These are phyloP conservation scores for Drosophila tripunctata DNA, from an alignment of 2,888 invertebrate species.

Conservation along the genomic window DNA sequence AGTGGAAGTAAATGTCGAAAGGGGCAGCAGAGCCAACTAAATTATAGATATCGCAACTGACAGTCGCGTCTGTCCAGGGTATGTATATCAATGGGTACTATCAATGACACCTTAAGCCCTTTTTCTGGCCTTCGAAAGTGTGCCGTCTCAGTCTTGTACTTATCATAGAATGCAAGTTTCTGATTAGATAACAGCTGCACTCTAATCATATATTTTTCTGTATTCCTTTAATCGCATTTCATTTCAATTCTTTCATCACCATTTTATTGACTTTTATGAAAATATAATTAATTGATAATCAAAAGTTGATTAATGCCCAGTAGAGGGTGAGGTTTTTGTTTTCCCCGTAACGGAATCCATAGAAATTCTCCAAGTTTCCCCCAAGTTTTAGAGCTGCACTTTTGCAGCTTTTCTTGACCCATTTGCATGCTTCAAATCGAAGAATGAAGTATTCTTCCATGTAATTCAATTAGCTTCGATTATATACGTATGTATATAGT, in stretches of 20 bases:
- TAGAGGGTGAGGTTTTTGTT: background rate
- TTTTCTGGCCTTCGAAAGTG: conserved; percentile 43
- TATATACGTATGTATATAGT: too few species aligned
- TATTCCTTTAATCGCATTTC: conserved; percentile 1
- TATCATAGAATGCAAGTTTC: conserved; percentile 49
- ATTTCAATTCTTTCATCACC: too few species aligned
- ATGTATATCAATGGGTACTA: conserved; percentile 29
- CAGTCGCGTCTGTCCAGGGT: conserved; percentile 36
- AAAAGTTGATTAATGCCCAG: conserved; percentile 52
- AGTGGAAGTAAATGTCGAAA: conserved; percentile 54
- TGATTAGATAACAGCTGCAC: conserved; percentile 54
- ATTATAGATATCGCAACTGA: conserved; percentile 60
- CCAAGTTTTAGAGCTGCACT: conserved; percentile 25
- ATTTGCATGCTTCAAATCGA: conserved; percentile 11
- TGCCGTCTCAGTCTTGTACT: conserved; percentile 59
- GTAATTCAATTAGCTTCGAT: background rate
- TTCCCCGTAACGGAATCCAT: conserved; percentile 23
- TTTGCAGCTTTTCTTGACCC: conserved; percentile 40
- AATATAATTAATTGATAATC: conserved; percentile 76
- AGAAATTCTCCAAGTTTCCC: conserved; percentile 36
- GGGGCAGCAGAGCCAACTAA: conserved; percentile 26
- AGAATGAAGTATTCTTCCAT: background rate
- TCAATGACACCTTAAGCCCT: conserved; percentile 29
- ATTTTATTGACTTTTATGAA: conserved; percentile 45
- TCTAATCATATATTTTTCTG: background rate